Percentiles rank a stretch among this genome's conserved stretches.
These are phyloP conservation scores for Halcyon senegalensis DNA, from an alignment of 2,113 vertebrate genomes.

Conservation along the genomic window DNA sequence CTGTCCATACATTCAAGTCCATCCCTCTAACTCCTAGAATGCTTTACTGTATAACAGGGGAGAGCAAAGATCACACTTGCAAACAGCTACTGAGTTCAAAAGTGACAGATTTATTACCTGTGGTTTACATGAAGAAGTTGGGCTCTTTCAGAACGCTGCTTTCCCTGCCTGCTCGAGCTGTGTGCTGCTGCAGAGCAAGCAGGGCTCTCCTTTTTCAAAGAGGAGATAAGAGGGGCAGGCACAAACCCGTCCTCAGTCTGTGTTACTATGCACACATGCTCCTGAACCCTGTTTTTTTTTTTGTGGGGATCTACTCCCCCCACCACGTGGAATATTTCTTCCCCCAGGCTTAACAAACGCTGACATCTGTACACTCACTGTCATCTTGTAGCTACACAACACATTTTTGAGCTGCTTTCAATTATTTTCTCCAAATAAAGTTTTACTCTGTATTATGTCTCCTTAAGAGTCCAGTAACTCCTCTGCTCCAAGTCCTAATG, in stretches of 20 bases:
- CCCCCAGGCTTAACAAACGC: fast-evolving
- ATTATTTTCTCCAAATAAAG: background rate
- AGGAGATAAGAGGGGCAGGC: background rate
- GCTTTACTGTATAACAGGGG: background rate
- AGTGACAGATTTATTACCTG: background rate
- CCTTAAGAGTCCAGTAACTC: background rate
- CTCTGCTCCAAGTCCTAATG: background rate
- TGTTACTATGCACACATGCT: too few species aligned
- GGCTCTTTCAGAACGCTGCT: background rate
- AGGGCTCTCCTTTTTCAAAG: background rate
- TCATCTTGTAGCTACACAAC: too few species aligned
- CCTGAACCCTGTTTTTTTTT: background rate
- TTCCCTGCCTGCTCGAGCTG: background rate
- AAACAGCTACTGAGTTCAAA: background rate
- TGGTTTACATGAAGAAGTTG: background rate
- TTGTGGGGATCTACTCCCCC: background rate
- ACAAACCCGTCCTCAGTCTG: background rate
- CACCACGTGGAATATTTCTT: fast-evolving
- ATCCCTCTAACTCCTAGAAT: background rate
- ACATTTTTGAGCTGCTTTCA: background rate
- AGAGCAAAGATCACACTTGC: background rate
- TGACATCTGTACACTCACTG: background rate
- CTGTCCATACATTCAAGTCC: background rate
- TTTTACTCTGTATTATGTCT: background rate
- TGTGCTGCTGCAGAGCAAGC: background rate